Percentiles rank a stretch among this genome's conserved stretches.
Evolutionary conservation across 1,140 invertebrate species (phyloP).

Genomic region (Pogonomyrmex californicus): DNA sequence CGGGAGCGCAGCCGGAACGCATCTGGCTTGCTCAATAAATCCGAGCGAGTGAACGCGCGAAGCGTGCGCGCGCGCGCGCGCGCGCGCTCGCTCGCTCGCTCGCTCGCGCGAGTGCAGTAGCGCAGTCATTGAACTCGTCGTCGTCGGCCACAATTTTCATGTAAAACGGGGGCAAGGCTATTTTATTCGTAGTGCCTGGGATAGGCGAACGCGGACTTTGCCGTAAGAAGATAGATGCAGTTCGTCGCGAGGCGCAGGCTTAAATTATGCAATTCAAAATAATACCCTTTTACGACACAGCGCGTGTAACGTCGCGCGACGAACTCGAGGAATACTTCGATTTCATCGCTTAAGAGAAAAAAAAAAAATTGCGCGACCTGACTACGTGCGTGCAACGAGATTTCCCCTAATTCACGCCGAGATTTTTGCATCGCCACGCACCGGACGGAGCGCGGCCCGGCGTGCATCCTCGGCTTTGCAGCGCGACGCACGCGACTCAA

Average conservation of each 20-base stretch:
- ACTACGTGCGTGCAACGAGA: background rate
- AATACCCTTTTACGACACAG: conserved; percentile 50
- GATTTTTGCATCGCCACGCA: too few relatives aligned
- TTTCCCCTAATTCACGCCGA: too few relatives aligned
- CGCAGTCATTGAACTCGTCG: conserved; percentile 61
- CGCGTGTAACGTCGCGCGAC: conserved; percentile 13
- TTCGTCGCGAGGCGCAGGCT: conserved; percentile 29
- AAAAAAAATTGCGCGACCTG: background rate
- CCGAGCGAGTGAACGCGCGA: conserved; percentile 41
- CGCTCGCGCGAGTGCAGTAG: conserved; percentile 52
- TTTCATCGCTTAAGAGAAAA: background rate
- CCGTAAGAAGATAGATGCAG: conserved; percentile 35
- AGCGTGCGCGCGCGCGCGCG: conserved; percentile 17
- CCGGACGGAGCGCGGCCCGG: too few relatives aligned
- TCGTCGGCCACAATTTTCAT: conserved; percentile 61
- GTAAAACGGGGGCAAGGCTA: conserved; percentile 64
- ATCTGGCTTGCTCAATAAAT: conserved; percentile 43
- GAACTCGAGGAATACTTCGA: background rate
- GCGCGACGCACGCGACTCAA: background rate
- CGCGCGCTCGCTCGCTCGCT: too few relatives aligned
- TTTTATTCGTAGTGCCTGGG: conserved; percentile 61
- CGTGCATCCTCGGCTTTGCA: background rate
- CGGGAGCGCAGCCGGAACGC: background rate
- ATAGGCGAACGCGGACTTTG: conserved; percentile 44
- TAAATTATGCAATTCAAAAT: conserved; percentile 54